phyloP scores from a whole-genome alignment of 2,888 invertebrate genomes.

The Tinea semifulvella region DNA sequence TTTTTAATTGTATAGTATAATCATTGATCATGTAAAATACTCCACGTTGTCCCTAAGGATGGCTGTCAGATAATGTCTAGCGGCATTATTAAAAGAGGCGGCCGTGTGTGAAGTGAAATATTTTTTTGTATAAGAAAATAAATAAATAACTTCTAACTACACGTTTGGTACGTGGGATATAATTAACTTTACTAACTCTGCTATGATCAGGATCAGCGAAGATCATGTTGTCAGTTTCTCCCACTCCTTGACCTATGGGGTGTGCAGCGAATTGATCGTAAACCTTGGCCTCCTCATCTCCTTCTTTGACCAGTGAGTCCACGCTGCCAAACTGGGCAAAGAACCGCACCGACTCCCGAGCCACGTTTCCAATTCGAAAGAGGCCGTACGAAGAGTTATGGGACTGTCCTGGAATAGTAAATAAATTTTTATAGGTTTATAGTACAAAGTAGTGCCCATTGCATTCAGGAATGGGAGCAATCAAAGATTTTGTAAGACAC shows the following conservation, averaged over 20 bases:
- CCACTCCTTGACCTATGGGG: slow-evolving; percentile 74
- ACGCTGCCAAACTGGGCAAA: slow-evolving; percentile 87
- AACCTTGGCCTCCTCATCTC: slow-evolving; percentile 72
- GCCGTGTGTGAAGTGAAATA: too few species aligned
- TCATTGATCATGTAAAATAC: too few species aligned
- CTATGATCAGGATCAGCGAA: slow-evolving; percentile 91
- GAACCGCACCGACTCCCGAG: slow-evolving; percentile 77
- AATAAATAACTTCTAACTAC: too few species aligned
- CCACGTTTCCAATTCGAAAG: slow-evolving; percentile 79
- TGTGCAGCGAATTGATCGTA: slow-evolving; percentile 87
- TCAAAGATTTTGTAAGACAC: too few species aligned
- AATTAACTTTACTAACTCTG: slow-evolving; percentile 68
- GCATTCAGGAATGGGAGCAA: slow-evolving; percentile 32
- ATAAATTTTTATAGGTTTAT: neutral
- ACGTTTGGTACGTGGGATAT: too few species aligned
- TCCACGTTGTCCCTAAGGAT: too few species aligned
- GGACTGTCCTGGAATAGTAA: slow-evolving; percentile 76
- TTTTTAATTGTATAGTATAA: too few species aligned
- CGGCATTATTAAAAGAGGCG: too few species aligned
- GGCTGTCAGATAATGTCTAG: too few species aligned
- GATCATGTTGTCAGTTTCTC: slow-evolving; percentile 80
- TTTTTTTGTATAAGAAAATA: too few species aligned
- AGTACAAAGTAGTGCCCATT: neutral
- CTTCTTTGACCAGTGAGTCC: slow-evolving; percentile 75
- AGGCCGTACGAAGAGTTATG: slow-evolving; percentile 82